phyloP scores from a whole-genome alignment of 2,888 invertebrate genomes.

The Himalopsyche tibetana region DNA sequence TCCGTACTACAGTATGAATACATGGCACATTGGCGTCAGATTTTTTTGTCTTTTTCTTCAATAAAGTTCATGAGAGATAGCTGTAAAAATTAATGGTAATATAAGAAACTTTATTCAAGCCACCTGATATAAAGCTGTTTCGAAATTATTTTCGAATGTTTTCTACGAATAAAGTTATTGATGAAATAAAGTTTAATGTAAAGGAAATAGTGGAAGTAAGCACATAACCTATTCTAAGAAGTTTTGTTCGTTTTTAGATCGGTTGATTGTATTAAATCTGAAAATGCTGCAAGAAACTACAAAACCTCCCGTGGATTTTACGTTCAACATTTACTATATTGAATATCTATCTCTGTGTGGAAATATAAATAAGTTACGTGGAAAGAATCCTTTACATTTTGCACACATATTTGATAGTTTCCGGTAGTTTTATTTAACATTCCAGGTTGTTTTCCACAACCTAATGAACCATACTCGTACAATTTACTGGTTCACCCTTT shows the following conservation, averaged over 20 bases:
- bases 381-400: not conserved
- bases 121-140: too few species aligned
- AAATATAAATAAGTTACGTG: not conserved
- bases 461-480: not conserved
- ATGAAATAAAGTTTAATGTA: not conserved
- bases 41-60: too few species aligned
- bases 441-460: not conserved
- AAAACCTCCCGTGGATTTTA: conserved; percentile 7
- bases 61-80: too few species aligned
- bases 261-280: not conserved
- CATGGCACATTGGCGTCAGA: too few species aligned
- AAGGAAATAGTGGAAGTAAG: not conserved
- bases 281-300: not conserved
- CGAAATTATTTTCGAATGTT: too few species aligned
- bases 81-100: too few species aligned
- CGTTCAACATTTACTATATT: conserved; percentile 30
- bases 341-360: not conserved
- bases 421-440: conserved; percentile 31
- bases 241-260: not conserved
- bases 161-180: not conserved
- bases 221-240: not conserved
- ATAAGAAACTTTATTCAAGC: too few species aligned
- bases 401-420: not conserved
- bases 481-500: too few species aligned
- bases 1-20: too few species aligned